Evolutionary conservation across 2,888 invertebrate species (phyloP).

Genomic region (Drosophila villosipedis): DNA sequence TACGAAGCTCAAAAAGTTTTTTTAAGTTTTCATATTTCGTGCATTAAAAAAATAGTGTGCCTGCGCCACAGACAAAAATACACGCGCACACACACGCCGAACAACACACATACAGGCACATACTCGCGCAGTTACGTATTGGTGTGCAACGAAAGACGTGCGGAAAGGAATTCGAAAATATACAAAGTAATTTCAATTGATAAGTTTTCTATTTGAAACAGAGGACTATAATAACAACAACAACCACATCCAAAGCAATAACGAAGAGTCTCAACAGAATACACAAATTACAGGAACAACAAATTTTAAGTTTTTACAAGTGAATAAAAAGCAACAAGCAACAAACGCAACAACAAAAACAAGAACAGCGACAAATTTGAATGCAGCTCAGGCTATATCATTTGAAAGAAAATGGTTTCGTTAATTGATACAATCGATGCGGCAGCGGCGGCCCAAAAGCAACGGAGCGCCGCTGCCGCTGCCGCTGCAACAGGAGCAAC

Average conservation of each 20-base stretch:
- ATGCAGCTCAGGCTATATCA: slow-evolving; percentile 63
- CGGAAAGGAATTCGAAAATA: slow-evolving; percentile 49
- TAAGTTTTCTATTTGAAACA: slow-evolving; percentile 17
- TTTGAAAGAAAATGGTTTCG: slow-evolving; percentile 75
- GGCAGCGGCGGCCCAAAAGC: slow-evolving; percentile 72
- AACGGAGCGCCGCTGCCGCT: slow-evolving; percentile 59
- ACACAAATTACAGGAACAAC: slow-evolving; percentile 34
- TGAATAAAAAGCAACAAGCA: slow-evolving; percentile 12
- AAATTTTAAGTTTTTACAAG: slow-evolving; percentile 18
- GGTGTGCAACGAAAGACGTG: slow-evolving; percentile 57
- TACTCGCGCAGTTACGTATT: slow-evolving; percentile 44
- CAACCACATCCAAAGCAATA: slow-evolving; percentile 13
- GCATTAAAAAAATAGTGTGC: slow-evolving; percentile 26
- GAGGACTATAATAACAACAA: background rate
- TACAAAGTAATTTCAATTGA: slow-evolving; percentile 37
- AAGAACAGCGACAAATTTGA: slow-evolving; percentile 52
- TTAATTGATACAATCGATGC: slow-evolving; percentile 78
- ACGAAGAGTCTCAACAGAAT: slow-evolving; percentile 52
- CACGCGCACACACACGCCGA: slow-evolving; percentile 13
- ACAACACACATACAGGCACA: slow-evolving; percentile 13
- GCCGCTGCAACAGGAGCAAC: slow-evolving; percentile 47
- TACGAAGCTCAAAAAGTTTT: slow-evolving; percentile 25
- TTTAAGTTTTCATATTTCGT: slow-evolving; percentile 26
- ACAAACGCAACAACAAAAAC: slow-evolving; percentile 30
- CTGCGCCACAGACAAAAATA: slow-evolving; percentile 38